Evolutionary conservation across 1,140 invertebrate genomes (phyloP).

Genomic region (Lepidurus apus): DNA sequence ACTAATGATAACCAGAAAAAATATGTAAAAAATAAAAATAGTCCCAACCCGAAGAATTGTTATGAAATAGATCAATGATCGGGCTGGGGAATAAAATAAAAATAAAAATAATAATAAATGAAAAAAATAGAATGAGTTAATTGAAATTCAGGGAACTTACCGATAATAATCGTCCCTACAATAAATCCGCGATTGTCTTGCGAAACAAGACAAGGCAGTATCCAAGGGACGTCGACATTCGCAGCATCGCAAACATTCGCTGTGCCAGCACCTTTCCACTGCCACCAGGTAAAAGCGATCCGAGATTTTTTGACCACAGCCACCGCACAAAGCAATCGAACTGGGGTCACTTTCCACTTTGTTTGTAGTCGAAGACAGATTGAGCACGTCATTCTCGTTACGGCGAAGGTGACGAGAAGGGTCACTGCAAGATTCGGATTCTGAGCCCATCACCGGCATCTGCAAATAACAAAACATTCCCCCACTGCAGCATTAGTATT

Average conservation of each 20-base stretch:
- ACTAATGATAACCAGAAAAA: too few relatives aligned
- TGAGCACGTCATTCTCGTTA: slow-evolving; percentile 1
- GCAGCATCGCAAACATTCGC: slow-evolving; percentile 68
- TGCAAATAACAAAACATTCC: background rate
- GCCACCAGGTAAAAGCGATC: slow-evolving; percentile 84
- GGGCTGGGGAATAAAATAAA: too few relatives aligned
- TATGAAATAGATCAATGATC: too few relatives aligned
- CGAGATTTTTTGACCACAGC: slow-evolving; percentile 73
- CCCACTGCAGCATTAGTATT: background rate
- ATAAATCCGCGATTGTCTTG: slow-evolving; percentile 88
- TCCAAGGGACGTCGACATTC: slow-evolving; percentile 79
- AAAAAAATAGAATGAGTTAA: too few relatives aligned
- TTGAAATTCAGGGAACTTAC: slow-evolving; percentile 54
- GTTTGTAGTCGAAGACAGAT: slow-evolving; percentile 8
- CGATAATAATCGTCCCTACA: slow-evolving; percentile 97
- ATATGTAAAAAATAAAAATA: too few relatives aligned
- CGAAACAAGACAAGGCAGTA: slow-evolving; percentile 87
- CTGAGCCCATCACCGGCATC: slow-evolving; percentile 17
- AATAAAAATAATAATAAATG: too few relatives aligned
- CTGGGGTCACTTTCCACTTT: slow-evolving; percentile 17
- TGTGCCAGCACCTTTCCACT: slow-evolving; percentile 85
- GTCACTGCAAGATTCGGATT: slow-evolving; percentile 9
- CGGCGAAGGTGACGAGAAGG: background rate
- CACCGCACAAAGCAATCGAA: slow-evolving; percentile 60
- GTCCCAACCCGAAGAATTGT: too few relatives aligned